These are phyloP conservation scores for Acanthoscelides obtectus DNA, from an alignment of 2,888 invertebrate genomes.

Conservation along the genomic window DNA sequence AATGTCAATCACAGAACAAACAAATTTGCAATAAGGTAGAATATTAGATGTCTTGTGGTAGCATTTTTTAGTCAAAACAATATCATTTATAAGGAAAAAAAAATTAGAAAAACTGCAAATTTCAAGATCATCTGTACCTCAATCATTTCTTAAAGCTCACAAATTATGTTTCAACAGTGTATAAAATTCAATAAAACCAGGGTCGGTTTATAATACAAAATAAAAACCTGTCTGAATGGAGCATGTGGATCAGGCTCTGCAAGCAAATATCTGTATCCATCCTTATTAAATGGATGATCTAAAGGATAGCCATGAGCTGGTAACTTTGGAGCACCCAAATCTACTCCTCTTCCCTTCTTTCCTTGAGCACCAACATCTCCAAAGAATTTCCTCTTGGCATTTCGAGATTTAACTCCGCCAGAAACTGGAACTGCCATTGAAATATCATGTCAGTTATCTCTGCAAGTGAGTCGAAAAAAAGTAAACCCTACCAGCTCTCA, in stretches of 20 bases:
- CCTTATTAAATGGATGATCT: conserved; percentile 98
- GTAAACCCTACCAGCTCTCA: conserved; percentile 27
- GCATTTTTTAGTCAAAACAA: too few species aligned
- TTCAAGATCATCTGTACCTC: too few species aligned
- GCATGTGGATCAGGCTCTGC: conserved; percentile 98
- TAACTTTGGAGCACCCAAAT: conserved; percentile 66
- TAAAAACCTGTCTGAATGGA: conserved; percentile 73
- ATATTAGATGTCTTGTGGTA: too few species aligned
- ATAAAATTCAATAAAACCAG: too few species aligned
- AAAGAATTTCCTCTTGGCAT: conserved; percentile 74
- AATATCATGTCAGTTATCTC: conserved; percentile 18
- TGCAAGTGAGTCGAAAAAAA: conserved; percentile 1
- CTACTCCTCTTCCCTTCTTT: conserved; percentile 67
- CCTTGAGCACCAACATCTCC: conserved; percentile 67
- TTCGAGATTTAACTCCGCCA: conserved; percentile 68
- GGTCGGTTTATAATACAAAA: too few species aligned
- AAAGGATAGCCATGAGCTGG: conserved; percentile 93
- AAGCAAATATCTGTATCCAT: conserved; percentile 92
- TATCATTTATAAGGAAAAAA: too few species aligned
- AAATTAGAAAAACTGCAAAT: too few species aligned
- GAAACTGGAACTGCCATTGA: conserved; percentile 55
- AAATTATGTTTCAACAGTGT: too few species aligned
- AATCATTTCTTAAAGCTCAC: too few species aligned
- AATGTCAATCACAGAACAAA: too few species aligned
- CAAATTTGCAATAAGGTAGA: too few species aligned